Conservation (phyloP, 2,888 invertebrate species). For the Acanthoscelides obtectus region DNA sequence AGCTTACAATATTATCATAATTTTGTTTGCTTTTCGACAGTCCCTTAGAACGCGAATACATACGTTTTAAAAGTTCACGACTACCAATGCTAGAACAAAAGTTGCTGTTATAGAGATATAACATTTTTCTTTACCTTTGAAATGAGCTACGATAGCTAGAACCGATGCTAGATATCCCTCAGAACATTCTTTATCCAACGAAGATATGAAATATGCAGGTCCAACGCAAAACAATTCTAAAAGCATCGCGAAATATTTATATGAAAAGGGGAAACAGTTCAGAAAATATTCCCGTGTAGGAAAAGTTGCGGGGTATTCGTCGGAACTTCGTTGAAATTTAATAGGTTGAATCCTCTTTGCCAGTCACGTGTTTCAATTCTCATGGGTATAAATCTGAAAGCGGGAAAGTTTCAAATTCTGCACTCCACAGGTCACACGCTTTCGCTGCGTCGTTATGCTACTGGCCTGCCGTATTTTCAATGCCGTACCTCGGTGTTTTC, state of each 20-base stretch:
- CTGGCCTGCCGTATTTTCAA: too few relatives aligned
- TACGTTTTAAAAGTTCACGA: too few relatives aligned
- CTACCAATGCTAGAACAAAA: too few relatives aligned
- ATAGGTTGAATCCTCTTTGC: constrained; percentile 28
- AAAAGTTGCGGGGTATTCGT: constrained; percentile 1
- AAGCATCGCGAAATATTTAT: not conserved
- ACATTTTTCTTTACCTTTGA: too few relatives aligned
- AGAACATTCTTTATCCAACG: not conserved
- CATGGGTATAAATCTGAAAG: constrained; percentile 31
- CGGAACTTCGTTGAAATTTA: constrained; percentile 20
- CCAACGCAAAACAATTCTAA: not conserved
- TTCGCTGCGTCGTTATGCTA: not conserved
- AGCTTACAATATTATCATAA: too few relatives aligned
- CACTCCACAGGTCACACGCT: constrained; percentile 30
- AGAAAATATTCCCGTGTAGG: not conserved
- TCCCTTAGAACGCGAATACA: too few relatives aligned
- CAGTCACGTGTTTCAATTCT: constrained; percentile 30
- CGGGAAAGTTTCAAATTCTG: constrained; percentile 29
- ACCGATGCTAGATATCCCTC: too few relatives aligned
- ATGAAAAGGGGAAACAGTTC: constrained; percentile 7
- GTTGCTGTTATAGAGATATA: too few relatives aligned
- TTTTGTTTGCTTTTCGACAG: too few relatives aligned
- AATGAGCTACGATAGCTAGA: too few relatives aligned
- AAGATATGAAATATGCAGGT: not conserved
- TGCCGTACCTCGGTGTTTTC: too few relatives aligned